Evolutionary conservation across 2,113 vertebrate genomes (phyloP), one percentile per base, ranked within the genome.

Genomic region (Donacobius atricapilla): DNA sequence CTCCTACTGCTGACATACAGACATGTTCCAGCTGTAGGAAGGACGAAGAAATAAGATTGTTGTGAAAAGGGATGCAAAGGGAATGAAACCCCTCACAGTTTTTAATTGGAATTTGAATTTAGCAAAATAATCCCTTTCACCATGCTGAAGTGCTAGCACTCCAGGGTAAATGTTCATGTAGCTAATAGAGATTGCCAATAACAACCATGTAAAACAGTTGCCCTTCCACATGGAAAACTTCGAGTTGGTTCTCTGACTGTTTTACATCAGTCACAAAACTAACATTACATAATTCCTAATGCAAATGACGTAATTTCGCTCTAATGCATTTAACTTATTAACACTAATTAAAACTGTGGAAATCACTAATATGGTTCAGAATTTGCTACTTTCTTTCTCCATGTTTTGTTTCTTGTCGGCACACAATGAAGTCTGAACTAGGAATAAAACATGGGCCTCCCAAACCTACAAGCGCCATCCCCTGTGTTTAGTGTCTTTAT

Each of bases 1-100:
- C 47, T 89, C 61, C 47, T 56, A 37, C 56, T 85, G 45, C 68
- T 84, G 72, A 73, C 50, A 40, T 69, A 25, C 5, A 57, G 60
- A 6, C 0, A 5, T 10, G 7, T 63, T 28, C 8, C 53, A 71
- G 39, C 5, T 65, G 7, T 25, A 30, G 0, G 2, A 60, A 83
- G 28, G 44, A 58, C 18, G 7, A 39, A 87, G 47, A 87, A 90
- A 40, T 51, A 11, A 11, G 33, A 39, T 24, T 40, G 3, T 14
- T n/a, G 12, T 23, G 33, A 54, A 77, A 89, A 79, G 18, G 11
- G 9, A 24, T 23, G 13, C 24, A 58, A 72, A 81, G 16, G 25
- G 27, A 85, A 63, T 56, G 80, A 83, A 68, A 50, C 4, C 6
- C 28, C 5, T 50, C 17, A 24, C 9, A 71, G 12, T 70, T 83